Evolutionary conservation across 2,888 invertebrate species (phyloP), one percentile per base, ranked within the genome.

Genomic region (Eupithecia subfuscata): DNA sequence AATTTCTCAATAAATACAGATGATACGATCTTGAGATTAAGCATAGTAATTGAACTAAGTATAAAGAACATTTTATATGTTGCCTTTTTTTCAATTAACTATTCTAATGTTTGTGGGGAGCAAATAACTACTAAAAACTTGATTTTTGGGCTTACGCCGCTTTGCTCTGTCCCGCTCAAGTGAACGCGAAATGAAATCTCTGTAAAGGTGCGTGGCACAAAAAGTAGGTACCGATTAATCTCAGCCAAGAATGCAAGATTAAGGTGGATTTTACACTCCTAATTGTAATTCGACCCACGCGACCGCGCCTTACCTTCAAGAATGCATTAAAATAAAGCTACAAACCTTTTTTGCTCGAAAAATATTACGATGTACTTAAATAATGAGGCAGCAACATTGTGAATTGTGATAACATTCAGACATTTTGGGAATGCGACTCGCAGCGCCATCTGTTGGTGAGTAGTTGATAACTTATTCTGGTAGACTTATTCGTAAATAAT

Each of bases 271-370:
- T 85, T 85, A 84, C 80, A 73, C 52, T 75, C 84, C 85, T 91
- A 91, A 91, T 92, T 91, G 89, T 88, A 80, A 91, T 91, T 86
- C 92, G 76, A 73, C 90, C 90, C 91, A 90, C 91, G 90, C 87
- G 73, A 78, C 80, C 84, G 78, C 84, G 86, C 86, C 87, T 87
- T 82, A 83, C 85, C 88, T 91, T 87, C 86, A 83, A 88, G 90
- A 91, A 91, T 89, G 89, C 90, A 88, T 90, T 88, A 89, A 91
- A 89, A 89, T 90, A 89, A 89, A 84, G 86, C 86, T 85, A 84
- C 87, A 88, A 82, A 84, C 85, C 86, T 89, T 90, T 89, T 91
- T 91, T 86, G 88, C 89, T 88, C 84, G 88, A 85, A 86, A 87
- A 88, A 89, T 89, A 88, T 88, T 88, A 88, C 84, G 81, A 84